Percentiles rank a stretch among this genome's conserved stretches.
These are phyloP conservation scores for Eupithecia subfuscata DNA, from an alignment of 2,888 invertebrate genomes.

Conservation along the genomic window DNA sequence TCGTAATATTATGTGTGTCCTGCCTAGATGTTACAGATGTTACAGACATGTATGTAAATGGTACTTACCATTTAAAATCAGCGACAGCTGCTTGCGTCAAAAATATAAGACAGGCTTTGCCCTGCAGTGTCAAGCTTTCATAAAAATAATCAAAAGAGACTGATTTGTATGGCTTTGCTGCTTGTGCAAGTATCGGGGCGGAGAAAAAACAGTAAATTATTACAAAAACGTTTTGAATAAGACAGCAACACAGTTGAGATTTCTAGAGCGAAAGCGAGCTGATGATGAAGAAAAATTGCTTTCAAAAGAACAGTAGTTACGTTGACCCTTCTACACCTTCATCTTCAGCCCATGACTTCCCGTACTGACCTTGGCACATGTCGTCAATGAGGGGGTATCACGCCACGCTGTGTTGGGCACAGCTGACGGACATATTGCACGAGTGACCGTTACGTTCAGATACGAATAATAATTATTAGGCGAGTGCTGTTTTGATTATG, in stretches of 20 bases:
- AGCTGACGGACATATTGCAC: conserved; percentile 37
- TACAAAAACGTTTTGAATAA: background rate
- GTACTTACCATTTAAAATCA: no score
- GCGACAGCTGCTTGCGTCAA: no score
- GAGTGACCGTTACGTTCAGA: conserved; percentile 21
- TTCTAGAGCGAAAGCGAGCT: background rate
- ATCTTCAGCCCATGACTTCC: conserved; percentile 3
- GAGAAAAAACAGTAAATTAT: background rate
- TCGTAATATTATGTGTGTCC: no score
- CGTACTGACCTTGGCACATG: conserved; percentile 31
- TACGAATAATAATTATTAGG: background rate
- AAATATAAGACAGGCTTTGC: no score
- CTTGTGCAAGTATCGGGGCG: background rate
- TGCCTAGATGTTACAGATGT: no score
- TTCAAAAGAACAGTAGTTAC: background rate
- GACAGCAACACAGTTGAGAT: no score
- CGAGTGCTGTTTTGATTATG: no score
- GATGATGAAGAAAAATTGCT: background rate
- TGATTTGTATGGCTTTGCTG: background rate
- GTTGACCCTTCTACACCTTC: background rate
- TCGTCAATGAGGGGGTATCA: conserved; percentile 31
- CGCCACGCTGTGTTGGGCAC: conserved; percentile 33
- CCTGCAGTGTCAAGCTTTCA: no score
- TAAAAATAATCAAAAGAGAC: no score
- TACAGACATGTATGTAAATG: no score